Evolutionary conservation across 2,113 vertebrate genomes (phyloP), one percentile per base, ranked within the genome.

Genomic region (Rhagologus leucostigma): DNA sequence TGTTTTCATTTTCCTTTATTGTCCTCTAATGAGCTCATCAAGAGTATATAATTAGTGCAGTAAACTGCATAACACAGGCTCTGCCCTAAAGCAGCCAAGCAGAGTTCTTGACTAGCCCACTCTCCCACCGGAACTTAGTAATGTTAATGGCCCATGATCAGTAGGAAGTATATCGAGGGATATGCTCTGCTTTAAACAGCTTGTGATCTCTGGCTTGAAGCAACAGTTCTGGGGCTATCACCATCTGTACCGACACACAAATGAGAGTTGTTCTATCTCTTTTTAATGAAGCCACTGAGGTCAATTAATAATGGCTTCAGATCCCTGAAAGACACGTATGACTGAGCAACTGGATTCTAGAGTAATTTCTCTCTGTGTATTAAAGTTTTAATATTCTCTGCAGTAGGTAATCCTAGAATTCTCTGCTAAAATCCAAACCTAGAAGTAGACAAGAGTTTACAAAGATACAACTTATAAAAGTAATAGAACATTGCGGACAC

Each of bases 1-100:
- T 86, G 96, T 95, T 96, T 97, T 95, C 83, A 96, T 96, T 97
- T 97, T 89, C 86, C 91, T 95, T 98, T 96, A 96, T 94, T 95
- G 90, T 96, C 96, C 95, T 95, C 90, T 96, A 95, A 97, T 74
- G 94, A 93, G 83, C 96, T 98, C 94, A 94, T 89, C 95, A 85
- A 92, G 96, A 93, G 44, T 49, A 71, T 84, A 76, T 91, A 97
- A 93, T 95, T 90, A 95, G 92, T 73, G 94, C 84, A 74, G 88
- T 59, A 89, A 96, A 91, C 95, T 70, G 81, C 56, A 49, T 63
- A 95, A 77, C 56, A 65, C 82, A 81, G 75, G 64, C 91, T 96
- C n/a, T 95, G 88, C 88, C 97, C 95, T 65, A 69, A 77, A 94
- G 96, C 87, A 94, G 92, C 78, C 87, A 91, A 87, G 92, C 78